phyloP scores from a whole-genome alignment of 2,797 vertebrate species.

The Percopsis omiscomaycus region DNA sequence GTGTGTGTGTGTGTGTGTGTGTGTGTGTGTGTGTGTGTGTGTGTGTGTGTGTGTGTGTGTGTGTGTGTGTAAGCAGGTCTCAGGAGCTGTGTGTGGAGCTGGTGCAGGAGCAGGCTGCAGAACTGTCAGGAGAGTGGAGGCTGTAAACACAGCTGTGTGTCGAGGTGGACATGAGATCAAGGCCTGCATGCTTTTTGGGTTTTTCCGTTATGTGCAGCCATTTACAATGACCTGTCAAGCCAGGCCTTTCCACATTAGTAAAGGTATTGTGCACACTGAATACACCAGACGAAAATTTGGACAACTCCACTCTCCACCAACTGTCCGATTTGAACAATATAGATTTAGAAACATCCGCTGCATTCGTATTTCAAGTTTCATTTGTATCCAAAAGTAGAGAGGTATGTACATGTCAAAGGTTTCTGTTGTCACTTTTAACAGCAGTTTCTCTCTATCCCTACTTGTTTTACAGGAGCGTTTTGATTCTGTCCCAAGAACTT shows the following conservation, averaged over 20 bases:
- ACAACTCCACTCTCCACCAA: too few relatives aligned
- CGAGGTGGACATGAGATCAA: slow-evolving; percentile 35
- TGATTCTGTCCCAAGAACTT: slow-evolving; percentile 24
- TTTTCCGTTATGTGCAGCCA: slow-evolving; percentile 3
- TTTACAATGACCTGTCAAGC: slow-evolving; percentile 10
- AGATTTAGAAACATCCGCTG: too few relatives aligned
- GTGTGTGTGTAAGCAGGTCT: slow-evolving; percentile 19
- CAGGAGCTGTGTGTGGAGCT: slow-evolving; percentile 31
- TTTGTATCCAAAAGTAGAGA: too few relatives aligned
- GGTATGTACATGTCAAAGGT: too few relatives aligned
- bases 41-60: slow-evolving; percentile 6
- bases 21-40: too few relatives aligned
- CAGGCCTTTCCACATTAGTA: neutral
- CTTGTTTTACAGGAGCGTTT: slow-evolving; percentile 26
- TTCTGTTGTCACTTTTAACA: too few relatives aligned
- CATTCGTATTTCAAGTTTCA: too few relatives aligned
- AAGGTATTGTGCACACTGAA: neutral
- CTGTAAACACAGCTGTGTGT: slow-evolving; percentile 65
- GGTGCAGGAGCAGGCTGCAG: slow-evolving; percentile 28
- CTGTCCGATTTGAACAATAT: too few relatives aligned
- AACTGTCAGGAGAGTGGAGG: slow-evolving; percentile 27
- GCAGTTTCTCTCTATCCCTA: slow-evolving; percentile 1
- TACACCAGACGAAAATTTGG: neutral
- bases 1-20: too few relatives aligned
- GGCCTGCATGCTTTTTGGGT: slow-evolving; percentile 13